These are phyloP conservation scores for Ruditapes philippinarum DNA, from an alignment of 1,140 invertebrate species.

Conservation along the genomic window DNA sequence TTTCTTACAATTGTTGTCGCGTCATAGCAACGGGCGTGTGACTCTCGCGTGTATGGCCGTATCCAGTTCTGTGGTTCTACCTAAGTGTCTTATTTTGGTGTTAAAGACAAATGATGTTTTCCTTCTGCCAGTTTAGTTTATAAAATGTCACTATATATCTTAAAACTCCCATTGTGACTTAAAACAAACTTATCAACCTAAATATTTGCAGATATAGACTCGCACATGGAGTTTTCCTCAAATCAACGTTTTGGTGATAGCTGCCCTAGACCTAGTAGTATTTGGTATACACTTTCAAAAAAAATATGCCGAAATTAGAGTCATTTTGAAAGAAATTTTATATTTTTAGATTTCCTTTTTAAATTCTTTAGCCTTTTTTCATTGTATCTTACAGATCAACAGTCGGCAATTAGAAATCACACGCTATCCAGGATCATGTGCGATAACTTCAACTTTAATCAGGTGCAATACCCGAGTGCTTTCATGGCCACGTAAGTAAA, in stretches of 20 bases:
- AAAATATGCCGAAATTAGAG: background rate
- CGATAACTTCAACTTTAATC: slow-evolving; percentile 9
- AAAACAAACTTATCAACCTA: too few relatives aligned
- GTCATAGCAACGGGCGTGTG: too few relatives aligned
- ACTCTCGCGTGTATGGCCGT: too few relatives aligned
- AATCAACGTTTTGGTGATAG: background rate
- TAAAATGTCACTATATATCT: too few relatives aligned
- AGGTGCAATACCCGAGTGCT: slow-evolving; percentile 1
- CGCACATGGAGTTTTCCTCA: too few relatives aligned
- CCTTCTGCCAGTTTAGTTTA: too few relatives aligned
- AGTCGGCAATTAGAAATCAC: background rate
- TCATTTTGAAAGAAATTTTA: background rate
- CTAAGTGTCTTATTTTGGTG: too few relatives aligned
- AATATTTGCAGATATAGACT: too few relatives aligned
- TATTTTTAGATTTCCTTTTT: background rate
- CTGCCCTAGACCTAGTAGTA: background rate
- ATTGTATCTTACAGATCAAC: slow-evolving; percentile 7
- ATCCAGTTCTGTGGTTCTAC: too few relatives aligned
- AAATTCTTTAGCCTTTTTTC: background rate
- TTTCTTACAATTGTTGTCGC: too few relatives aligned
- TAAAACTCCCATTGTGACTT: too few relatives aligned
- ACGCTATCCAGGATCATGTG: slow-evolving; percentile 8
- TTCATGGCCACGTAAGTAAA: slow-evolving; percentile 8
- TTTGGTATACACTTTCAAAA: background rate
- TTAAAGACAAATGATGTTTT: too few relatives aligned